Percentiles rank a stretch among this genome's conserved stretches.
These are phyloP conservation scores for Bufo gargarizans DNA, from an alignment of 2,113 vertebrate species.

Conservation along the genomic window DNA sequence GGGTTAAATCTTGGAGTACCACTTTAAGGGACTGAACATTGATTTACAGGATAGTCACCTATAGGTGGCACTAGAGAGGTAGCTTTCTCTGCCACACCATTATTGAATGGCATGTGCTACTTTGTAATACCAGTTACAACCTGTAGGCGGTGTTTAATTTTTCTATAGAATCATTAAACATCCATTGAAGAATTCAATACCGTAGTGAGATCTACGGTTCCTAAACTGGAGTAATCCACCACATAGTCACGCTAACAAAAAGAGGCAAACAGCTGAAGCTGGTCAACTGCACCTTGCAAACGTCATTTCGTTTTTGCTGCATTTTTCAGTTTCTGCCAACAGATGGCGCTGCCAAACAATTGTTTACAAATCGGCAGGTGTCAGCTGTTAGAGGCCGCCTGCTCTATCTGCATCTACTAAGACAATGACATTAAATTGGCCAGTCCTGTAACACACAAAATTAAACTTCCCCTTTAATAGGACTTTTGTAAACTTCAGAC, in stretches of 20 bases:
- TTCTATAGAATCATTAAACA: background rate
- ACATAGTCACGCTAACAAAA: background rate
- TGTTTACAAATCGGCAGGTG: background rate
- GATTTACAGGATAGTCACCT: background rate
- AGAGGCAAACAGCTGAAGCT: background rate
- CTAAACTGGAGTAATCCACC: background rate
- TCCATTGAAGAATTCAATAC: too few relatives aligned
- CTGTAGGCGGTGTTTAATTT: background rate
- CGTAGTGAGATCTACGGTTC: too few relatives aligned
- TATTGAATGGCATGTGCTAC: background rate
- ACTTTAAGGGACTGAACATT: background rate
- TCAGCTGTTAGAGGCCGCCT: background rate
- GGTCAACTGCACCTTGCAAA: background rate
- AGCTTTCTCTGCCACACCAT: background rate
- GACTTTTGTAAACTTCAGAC: slow-evolving; percentile 3
- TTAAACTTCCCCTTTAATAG: background rate
- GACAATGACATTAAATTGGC: background rate
- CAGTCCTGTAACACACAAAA: background rate
- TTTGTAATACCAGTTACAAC: background rate
- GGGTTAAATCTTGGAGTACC: too few relatives aligned
- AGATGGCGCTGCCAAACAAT: background rate
- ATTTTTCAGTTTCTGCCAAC: background rate
- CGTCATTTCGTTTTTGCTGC: background rate
- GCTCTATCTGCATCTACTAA: background rate
- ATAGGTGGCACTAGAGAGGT: background rate